Conservation (phyloP, 2,113 vertebrate species). For the Corythaeola cristata region DNA sequence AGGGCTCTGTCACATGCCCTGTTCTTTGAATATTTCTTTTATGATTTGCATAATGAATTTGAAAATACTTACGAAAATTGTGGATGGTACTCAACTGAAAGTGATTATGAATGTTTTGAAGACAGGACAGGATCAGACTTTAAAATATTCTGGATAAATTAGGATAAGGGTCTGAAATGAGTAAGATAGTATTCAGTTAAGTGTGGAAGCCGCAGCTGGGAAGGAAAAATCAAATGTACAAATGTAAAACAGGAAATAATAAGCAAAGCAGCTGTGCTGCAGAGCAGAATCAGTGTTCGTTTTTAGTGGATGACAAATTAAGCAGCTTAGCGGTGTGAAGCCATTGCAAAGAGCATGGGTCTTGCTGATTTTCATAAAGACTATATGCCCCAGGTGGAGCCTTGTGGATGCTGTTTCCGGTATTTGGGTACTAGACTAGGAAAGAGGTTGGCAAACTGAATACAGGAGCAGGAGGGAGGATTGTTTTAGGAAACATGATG, state of each 20-base stretch:
- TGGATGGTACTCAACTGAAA: neutral
- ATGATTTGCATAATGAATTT: neutral
- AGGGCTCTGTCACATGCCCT: neutral
- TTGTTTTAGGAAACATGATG: neutral
- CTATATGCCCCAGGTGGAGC: neutral
- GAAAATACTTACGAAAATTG: neutral
- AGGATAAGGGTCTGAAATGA: slow-evolving; percentile 3
- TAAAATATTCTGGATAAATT: slow-evolving; percentile 9
- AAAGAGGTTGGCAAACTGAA: neutral
- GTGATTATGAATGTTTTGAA: neutral
- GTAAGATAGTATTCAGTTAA: neutral
- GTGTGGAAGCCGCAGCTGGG: slow-evolving; percentile 12
- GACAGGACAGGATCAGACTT: neutral
- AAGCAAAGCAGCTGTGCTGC: slow-evolving; percentile 26
- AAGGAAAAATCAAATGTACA: slow-evolving; percentile 5
- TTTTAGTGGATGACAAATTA: slow-evolving; percentile 34
- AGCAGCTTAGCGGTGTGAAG: neutral
- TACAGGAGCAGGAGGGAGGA: neutral
- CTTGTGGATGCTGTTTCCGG: neutral
- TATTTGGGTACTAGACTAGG: neutral
- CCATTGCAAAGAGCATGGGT: neutral
- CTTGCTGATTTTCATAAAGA: neutral
- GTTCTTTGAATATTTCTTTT: neutral
- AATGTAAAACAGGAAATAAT: slow-evolving; percentile 21
- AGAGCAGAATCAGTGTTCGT: neutral